Conservation (phyloP, 2,113 vertebrate genomes). For the Plecturocebus donacophilus region DNA sequence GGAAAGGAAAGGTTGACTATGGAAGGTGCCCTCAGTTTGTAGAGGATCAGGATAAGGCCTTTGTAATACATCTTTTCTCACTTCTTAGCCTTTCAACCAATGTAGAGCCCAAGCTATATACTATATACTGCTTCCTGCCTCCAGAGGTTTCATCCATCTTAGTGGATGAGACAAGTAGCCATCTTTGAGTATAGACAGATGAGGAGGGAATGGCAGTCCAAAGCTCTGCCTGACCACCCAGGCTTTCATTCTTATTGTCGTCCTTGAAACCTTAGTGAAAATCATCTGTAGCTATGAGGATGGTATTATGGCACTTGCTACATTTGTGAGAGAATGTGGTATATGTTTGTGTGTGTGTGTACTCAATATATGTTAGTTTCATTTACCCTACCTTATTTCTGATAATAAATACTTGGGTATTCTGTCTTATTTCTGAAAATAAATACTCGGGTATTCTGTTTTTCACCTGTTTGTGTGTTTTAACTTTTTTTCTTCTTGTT, state of each 20-base stretch:
- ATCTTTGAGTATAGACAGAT: neutral
- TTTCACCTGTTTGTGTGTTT: constrained; percentile 27
- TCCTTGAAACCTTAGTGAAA: neutral
- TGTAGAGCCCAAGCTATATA: neutral
- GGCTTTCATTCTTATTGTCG: neutral
- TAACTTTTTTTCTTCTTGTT: neutral
- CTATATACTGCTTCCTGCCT: neutral
- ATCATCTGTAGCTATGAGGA: fast-evolving
- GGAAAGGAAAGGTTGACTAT: neutral
- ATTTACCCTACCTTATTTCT: neutral
- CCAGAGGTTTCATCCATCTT: neutral
- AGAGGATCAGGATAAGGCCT: neutral
- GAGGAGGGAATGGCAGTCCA: neutral
- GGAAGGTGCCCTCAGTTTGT: neutral
- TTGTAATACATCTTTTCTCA: neutral
- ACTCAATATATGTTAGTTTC: neutral
- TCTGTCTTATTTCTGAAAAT: neutral
- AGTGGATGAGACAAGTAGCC: neutral
- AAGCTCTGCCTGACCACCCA: neutral
- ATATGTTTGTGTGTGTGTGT: neutral
- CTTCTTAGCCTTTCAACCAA: neutral
- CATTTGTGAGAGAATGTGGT: neutral
- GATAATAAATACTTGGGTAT: neutral
- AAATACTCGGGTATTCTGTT: neutral
- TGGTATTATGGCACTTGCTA: neutral